Conservation (phyloP, 2,888 invertebrate genomes). For the Pseudococcus longispinus region DNA sequence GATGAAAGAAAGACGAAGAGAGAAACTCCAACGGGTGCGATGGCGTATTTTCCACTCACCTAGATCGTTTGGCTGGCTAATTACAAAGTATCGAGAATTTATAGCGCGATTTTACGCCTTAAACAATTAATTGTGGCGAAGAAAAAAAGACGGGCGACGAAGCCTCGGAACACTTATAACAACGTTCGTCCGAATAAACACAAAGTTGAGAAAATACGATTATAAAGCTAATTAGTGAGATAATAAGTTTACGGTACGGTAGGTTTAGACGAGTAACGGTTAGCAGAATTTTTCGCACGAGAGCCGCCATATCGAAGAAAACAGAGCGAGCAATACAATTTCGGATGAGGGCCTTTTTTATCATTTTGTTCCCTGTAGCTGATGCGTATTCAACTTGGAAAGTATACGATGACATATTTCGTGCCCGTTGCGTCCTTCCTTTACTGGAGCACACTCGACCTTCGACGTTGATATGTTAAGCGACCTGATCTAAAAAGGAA, state of each 20-base stretch:
- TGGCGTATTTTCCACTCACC: conserved; percentile 1
- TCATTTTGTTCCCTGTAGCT: neutral
- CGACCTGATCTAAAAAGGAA: conserved; percentile 23
- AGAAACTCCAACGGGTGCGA: neutral
- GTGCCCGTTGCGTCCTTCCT: conserved; percentile 1
- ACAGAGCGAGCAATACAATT: conserved; percentile 24
- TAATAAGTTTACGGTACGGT: conserved; percentile 37
- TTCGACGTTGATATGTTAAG: conserved; percentile 10
- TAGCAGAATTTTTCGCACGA: conserved; percentile 39
- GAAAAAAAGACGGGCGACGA: neutral
- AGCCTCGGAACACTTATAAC: neutral
- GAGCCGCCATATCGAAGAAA: conserved; percentile 5
- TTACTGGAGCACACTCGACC: neutral
- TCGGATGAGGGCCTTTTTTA: neutral
- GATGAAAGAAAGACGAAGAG: neutral
- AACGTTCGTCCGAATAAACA: conserved; percentile 26
- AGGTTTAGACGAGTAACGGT: conserved; percentile 42
- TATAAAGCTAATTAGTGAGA: conserved; percentile 35
- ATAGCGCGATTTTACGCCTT: conserved; percentile 26
- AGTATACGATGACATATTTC: neutral
- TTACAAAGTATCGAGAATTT: conserved; percentile 24
- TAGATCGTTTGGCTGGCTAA: conserved; percentile 17
- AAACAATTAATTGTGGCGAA: neutral
- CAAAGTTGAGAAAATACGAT: conserved; percentile 38
- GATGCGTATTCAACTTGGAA: neutral